A percentile compares a stretch with the other conserved stretches of the same genome.
Evolutionary conservation across 1,140 invertebrate genomes (phyloP).

Genomic region (Hirudo medicinalis): DNA sequence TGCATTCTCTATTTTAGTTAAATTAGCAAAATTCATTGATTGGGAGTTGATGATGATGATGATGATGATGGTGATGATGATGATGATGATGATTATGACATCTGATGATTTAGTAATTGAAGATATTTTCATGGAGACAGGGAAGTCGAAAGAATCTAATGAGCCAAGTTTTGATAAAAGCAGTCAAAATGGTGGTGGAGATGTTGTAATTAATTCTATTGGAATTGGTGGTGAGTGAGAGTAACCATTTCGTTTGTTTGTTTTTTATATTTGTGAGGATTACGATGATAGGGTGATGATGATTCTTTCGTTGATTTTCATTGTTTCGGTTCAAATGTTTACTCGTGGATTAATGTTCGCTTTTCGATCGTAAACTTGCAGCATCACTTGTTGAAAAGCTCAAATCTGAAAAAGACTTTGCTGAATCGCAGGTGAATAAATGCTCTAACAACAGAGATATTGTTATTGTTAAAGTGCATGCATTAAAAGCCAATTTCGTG

Average conservation of each 20-base stretch:
- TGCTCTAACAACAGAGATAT: not conserved
- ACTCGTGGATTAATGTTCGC: not conserved
- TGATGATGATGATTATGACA: too few species aligned
- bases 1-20: too few species aligned
- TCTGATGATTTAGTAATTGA: too few species aligned
- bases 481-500: not conserved
- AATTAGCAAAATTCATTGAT: too few species aligned
- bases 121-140: too few species aligned
- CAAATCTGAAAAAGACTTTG: conserved; percentile 21
- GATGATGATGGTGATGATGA: too few species aligned
- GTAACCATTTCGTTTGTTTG: not conserved
- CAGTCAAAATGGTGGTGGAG: not conserved
- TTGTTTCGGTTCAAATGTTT: not conserved
- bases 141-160: too few species aligned
- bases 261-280: too few species aligned
- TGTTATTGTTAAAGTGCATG: not conserved
- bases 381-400: conserved; percentile 15
- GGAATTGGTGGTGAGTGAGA: conserved; percentile 6
- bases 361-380: not conserved
- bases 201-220: conserved; percentile 11
- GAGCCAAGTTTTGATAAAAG: too few species aligned
- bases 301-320: not conserved
- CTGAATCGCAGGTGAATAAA: conserved; percentile 13
- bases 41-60: too few species aligned
- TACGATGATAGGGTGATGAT: too few species aligned